Evolutionary conservation across 2,797 vertebrate species (phyloP).

Genomic region (Labeo calbasu): DNA sequence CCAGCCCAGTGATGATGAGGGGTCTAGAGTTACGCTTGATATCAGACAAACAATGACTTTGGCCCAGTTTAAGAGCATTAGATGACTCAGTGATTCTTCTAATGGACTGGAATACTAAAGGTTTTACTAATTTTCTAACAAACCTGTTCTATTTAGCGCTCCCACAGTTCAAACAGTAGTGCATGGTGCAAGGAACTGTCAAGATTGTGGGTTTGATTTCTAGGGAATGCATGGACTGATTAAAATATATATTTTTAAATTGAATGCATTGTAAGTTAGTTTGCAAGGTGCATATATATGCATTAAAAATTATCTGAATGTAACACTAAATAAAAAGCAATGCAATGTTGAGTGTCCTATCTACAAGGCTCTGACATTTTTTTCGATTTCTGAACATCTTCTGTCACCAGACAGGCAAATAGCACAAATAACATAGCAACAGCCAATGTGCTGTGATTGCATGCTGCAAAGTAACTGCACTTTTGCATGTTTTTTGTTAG

Average conservation of each 20-base stretch:
- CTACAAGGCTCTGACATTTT: neutral
- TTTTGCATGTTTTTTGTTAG: neutral
- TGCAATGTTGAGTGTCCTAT: neutral
- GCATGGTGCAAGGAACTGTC: neutral
- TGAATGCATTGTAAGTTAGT: neutral
- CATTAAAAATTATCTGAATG: neutral
- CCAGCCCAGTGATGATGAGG: constrained; percentile 21
- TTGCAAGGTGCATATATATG: neutral
- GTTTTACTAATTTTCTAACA: neutral
- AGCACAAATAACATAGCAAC: neutral
- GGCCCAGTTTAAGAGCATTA: constrained; percentile 29
- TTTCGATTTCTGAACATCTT: neutral
- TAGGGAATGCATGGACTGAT: neutral
- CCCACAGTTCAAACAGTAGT: neutral
- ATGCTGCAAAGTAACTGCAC: neutral
- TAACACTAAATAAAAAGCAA: neutral
- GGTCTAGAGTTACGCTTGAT: constrained; percentile 41
- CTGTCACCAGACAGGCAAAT: neutral
- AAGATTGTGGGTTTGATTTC: neutral
- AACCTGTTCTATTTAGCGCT: neutral
- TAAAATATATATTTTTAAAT: neutral
- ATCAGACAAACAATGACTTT: constrained; percentile 42
- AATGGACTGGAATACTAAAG: neutral
- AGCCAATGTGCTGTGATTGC: neutral
- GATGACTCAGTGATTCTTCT: constrained; percentile 41